Evolutionary conservation across 2,113 vertebrate genomes (phyloP).

Genomic region (Piprites chloris): DNA sequence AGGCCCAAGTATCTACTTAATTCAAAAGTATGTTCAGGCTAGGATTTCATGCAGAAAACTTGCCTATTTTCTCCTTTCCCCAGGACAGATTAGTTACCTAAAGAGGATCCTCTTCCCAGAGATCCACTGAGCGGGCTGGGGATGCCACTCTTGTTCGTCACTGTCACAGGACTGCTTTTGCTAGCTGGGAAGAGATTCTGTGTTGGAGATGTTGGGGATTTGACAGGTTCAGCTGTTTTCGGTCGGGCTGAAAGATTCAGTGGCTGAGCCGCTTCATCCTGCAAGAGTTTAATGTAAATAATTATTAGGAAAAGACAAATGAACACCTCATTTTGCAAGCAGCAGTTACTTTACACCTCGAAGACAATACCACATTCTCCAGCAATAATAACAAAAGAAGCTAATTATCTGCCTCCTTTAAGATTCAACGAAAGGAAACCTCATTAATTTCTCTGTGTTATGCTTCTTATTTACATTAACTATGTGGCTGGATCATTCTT

Average conservation of each 20-base stretch:
- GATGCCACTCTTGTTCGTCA: constrained; percentile 87
- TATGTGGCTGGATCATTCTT: constrained; percentile 87
- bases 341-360: constrained; percentile 78
- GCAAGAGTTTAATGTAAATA: constrained; percentile 74
- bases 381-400: constrained; percentile 81
- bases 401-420: constrained; percentile 84
- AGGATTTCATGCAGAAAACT: not conserved
- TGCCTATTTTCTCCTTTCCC: not conserved
- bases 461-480: constrained; percentile 89
- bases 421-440: constrained; percentile 75
- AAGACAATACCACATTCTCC: constrained; percentile 79
- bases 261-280: constrained; percentile 98
- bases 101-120: constrained; percentile 89
- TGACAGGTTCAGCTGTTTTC: constrained; percentile 91
- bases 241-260: constrained; percentile 96
- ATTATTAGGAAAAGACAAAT: constrained; percentile 80
- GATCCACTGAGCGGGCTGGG: constrained; percentile 86
- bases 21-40: not conserved
- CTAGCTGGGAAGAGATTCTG: constrained; percentile 89
- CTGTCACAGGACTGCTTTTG: constrained; percentile 90
- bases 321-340: constrained; percentile 73
- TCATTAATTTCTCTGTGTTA: constrained; percentile 83
- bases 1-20: not conserved
- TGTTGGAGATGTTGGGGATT: constrained; percentile 92
- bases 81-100: constrained; percentile 81